Conservation (phyloP, 2,113 vertebrate genomes). For the Aegotheles bennettii region DNA sequence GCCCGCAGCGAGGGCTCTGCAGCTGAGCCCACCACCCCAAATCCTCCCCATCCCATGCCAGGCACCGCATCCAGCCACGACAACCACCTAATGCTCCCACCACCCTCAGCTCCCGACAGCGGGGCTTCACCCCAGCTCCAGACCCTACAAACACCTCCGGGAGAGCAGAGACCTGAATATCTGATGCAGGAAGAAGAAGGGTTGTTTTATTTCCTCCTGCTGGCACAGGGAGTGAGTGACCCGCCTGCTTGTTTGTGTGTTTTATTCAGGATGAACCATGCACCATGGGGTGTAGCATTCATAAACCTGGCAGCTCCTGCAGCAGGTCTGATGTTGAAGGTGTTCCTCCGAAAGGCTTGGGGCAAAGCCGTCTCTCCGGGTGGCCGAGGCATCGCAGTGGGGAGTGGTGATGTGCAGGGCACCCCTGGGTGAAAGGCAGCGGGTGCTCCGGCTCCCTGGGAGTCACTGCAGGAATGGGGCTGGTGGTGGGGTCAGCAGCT, state of each 20-base stretch:
- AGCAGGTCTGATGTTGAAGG: neutral
- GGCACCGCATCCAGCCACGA: neutral
- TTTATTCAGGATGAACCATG: neutral
- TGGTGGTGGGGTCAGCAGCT: neutral
- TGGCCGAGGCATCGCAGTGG: neutral
- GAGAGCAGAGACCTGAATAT: neutral
- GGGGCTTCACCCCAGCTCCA: neutral
- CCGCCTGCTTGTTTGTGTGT: neutral
- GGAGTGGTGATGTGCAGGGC: neutral
- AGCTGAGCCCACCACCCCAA: neutral
- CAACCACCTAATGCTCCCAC: fast-evolving
- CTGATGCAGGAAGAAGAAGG: fast-evolving
- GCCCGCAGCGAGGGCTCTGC: fast-evolving
- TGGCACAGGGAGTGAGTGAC: fast-evolving
- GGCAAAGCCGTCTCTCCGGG: neutral
- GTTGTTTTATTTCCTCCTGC: neutral
- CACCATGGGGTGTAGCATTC: neutral
- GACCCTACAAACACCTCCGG: neutral
- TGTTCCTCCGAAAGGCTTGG: neutral
- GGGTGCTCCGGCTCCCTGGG: neutral
- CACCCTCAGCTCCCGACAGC: neutral
- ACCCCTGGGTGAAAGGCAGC: fast-evolving
- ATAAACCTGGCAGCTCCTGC: slow-evolving; percentile 36
- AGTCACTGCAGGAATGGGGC: neutral
- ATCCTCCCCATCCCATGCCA: fast-evolving